Base-by-base conservation (phyloP, 2,113 vertebrate species). In the Illadopsis cleaveri region DNA sequence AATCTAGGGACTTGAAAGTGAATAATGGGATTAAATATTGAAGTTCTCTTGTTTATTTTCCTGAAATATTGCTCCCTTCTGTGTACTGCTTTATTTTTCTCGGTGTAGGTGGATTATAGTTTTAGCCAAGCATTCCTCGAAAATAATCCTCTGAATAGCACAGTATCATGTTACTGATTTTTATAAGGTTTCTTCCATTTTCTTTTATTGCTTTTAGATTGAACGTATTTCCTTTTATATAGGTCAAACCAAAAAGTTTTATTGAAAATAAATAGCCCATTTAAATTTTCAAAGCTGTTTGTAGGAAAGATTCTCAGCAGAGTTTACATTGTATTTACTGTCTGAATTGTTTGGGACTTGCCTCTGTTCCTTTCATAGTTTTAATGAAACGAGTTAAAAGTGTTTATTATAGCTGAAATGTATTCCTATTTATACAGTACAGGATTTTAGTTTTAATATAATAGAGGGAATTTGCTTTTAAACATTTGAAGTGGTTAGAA, bases 361-460 rank as follows among this genome's bases (percentile, higher is more conserved):
- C 33, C 51, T 90, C 64, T 90, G 24, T 71, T 64, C 19, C 51
- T 93, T 86, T 58, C 9, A 35, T 23, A 42, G 17, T 57, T 44
- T n/a, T 84, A 71, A 80, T 68, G 53, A 79, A 72, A 82, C 57
- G 4, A 76, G 8, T 69, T 82, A 15, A 14, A 87, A 71, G n/a
- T 77, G 53, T 84, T 94, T 90, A 66, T 95, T 93, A 61, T 50
- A 81, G 33, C 25, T 87, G 75, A 62, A 92, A 89, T 77, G 19
- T 23, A 38, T 82, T 85, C 37, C 50, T 90, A 6, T 86, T 96
- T 47, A 50, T 53, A 69, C 30, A 80, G 56, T 48, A 19, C 51
- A 75, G 53, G 76, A 81, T 71, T 92, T 87, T 78, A 14, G 38
- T 82, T 95, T 76, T 58, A 56, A 37, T 87, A 25, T 62, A 73